Evolutionary conservation across 1,140 invertebrate genomes (phyloP).

Genomic region (Wasmannia auropunctata): DNA sequence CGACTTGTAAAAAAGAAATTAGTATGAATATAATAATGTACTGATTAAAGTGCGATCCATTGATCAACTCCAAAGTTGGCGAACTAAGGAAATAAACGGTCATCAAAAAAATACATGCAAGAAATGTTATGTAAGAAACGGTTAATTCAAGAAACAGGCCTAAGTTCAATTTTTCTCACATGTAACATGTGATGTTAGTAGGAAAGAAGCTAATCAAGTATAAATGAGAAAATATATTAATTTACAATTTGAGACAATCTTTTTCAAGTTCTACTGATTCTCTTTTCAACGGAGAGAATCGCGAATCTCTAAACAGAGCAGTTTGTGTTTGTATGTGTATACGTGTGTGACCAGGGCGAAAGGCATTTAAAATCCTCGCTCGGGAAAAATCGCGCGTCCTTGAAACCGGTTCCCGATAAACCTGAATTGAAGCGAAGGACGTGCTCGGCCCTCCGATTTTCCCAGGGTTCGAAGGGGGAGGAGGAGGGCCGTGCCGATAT

Average conservation of each 20-base stretch:
- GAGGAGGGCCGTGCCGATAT: too few relatives aligned
- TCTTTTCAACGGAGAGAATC: background rate
- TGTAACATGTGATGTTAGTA: background rate
- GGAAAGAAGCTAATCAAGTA: background rate
- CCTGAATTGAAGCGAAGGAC: background rate
- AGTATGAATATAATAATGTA: background rate
- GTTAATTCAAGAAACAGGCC: background rate
- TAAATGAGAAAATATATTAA: background rate
- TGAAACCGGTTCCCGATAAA: background rate
- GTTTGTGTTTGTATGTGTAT: too few relatives aligned
- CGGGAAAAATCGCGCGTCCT: slow-evolving; percentile 1
- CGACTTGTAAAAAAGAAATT: background rate
- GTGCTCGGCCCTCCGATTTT: background rate
- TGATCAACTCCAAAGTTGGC: background rate
- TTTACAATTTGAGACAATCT: background rate
- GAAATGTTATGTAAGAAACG: background rate
- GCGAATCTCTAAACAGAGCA: background rate
- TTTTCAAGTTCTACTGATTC: background rate
- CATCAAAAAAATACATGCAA: background rate
- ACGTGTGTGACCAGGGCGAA: background rate
- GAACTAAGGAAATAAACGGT: background rate
- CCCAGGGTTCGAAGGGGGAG: too few relatives aligned
- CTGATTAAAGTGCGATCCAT: background rate
- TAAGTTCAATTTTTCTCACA: background rate
- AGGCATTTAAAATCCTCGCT: slow-evolving; percentile 15